Base-by-base conservation (phyloP, 2,888 invertebrate species). In the Isotomurus palustris region DNA sequence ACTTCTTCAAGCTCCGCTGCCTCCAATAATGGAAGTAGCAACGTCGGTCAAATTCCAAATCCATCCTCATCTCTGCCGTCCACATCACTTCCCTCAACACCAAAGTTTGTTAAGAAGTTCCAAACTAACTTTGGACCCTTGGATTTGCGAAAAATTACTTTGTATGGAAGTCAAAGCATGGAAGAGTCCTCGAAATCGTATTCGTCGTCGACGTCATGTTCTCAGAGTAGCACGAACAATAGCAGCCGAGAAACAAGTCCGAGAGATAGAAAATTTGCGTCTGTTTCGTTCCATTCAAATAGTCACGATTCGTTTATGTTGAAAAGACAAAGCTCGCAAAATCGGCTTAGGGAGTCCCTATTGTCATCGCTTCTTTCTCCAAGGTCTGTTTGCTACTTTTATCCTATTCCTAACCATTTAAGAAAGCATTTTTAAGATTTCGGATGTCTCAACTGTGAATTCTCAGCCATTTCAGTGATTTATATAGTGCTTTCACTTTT, bases 291-390 rank as follows among this genome's bases (percentile, higher is more conserved):
- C 49, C 51, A 62, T 43, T 60, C 60, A 53, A 58, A 59, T 48
- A 59, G 60, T 58, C 64, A 66, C 44, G 68, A 68, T 56, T 68
- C 68, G 32, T 66, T 66, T 52, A 61, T 65, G 55, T 52, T 67
- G 35, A 68, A 68, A 58, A 55, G 68, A 61, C 68, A 68, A 56
- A 66, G 66, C 56, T 66, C 66, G 32, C 68, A 68, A 35, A 68
- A 56, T 41, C 58, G 68, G 54, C 60, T 68, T 5, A 58, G 68
- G 56, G 68, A 68, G 53, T 56, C 59, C 24, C 66, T 68, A 36
- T 62, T 68, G 38, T 55, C 68, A 5, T 66, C 66, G 27, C 64
- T 67, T 38, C 64, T 66, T 41, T 68, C 68, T 48, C 68, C 68
- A 62, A 68, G 68, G 68, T 66, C 58, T 25, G 60, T 40, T 22